A percentile compares a stretch with the other conserved stretches of the same genome.
Evolutionary conservation across 2,113 vertebrate genomes (phyloP).

Genomic region (Periophthalmodon schlosseri): DNA sequence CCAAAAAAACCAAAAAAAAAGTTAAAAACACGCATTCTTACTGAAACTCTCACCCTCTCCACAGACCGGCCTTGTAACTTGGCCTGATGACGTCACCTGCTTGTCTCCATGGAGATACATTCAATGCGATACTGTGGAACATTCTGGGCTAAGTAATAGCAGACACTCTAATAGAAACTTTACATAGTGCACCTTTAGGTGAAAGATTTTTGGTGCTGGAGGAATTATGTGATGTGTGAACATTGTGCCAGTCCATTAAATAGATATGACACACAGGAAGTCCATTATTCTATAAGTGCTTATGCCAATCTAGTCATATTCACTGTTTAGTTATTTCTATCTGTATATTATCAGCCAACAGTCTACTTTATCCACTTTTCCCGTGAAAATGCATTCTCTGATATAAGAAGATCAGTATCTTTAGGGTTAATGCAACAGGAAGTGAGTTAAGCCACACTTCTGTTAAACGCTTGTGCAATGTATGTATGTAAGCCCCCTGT

Average conservation of each 20-base stretch:
- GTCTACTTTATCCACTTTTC: not conserved
- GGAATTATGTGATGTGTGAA: too few species aligned
- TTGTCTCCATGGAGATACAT: too few species aligned
- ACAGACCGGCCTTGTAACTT: too few species aligned
- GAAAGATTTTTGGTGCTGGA: not conserved
- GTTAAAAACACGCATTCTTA: too few species aligned
- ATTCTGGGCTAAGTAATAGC: too few species aligned
- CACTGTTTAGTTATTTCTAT: not conserved
- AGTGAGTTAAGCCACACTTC: conserved; percentile 35
- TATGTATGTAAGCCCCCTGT: conserved; percentile 21
- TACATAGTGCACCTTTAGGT: too few species aligned
- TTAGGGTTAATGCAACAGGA: conserved; percentile 45
- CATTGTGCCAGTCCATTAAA: too few species aligned
- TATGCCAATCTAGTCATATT: not conserved
- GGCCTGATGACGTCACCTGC: too few species aligned
- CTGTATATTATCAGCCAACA: not conserved
- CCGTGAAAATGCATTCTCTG: not conserved
- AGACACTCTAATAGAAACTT: too few species aligned
- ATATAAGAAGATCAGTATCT: not conserved
- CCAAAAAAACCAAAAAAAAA: too few species aligned
- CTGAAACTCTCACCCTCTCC: too few species aligned
- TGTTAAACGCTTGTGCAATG: conserved; percentile 47
- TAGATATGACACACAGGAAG: not conserved
- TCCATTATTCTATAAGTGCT: not conserved
- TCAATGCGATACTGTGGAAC: too few species aligned